These are phyloP conservation scores for Amazona finschi DNA, from an alignment of 2,797 vertebrate species.

Conservation along the genomic window DNA sequence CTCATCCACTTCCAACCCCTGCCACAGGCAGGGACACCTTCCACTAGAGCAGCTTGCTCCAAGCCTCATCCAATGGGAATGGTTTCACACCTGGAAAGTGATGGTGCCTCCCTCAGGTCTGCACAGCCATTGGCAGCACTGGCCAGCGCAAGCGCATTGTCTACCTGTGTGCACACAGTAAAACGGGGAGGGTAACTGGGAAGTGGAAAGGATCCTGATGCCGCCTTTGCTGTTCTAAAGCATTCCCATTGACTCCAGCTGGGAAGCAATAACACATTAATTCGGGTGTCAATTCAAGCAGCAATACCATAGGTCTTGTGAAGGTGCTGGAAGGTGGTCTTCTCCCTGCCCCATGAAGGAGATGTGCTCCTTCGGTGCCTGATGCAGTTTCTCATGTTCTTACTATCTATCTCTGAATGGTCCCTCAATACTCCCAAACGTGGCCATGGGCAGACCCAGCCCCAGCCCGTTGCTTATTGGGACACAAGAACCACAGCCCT, in stretches of 20 bases:
- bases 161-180: fast-evolving
- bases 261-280: not conserved
- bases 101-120: not conserved
- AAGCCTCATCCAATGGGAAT: not conserved
- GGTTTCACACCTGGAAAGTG: not conserved
- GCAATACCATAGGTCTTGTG: fast-evolving
- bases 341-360: not conserved
- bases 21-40: not conserved
- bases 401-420: not conserved
- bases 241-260: fast-evolving
- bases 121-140: not conserved
- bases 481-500: not conserved
- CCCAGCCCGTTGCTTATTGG: not conserved
- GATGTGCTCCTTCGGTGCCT: fast-evolving
- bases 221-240: not conserved
- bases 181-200: not conserved
- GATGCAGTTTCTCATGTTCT: not conserved
- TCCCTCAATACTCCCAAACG: not conserved
- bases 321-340: not conserved
- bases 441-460: not conserved
- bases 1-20: not conserved
- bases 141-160: fast-evolving
- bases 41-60: not conserved
- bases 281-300: fast-evolving
- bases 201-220: not conserved